Evolutionary conservation across 2,888 invertebrate genomes (phyloP).

Genomic region (Euproctis similis): DNA sequence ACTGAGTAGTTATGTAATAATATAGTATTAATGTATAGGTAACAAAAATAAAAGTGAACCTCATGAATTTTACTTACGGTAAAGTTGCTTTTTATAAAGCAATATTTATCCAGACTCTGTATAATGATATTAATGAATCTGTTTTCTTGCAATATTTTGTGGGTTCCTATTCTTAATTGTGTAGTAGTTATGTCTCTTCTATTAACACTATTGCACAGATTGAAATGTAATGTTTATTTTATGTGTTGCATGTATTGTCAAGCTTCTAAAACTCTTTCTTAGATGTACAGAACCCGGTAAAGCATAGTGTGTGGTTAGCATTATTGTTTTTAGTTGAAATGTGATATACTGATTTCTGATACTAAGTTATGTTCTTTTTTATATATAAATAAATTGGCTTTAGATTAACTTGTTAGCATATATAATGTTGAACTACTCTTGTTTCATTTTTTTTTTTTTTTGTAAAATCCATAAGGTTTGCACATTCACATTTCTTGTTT

Average conservation of each 20-base stretch:
- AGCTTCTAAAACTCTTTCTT: no score
- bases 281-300: no score
- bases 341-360: constrained; percentile 66
- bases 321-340: constrained; percentile 68
- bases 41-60: constrained; percentile 45
- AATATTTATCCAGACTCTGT: constrained; percentile 54
- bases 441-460: constrained; percentile 64
- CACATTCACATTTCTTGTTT: constrained; percentile 62
- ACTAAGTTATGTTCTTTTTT: constrained; percentile 46
- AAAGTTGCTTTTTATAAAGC: constrained; percentile 42
- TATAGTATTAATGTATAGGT: constrained; percentile 51
- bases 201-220: no score
- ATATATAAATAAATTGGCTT: constrained; percentile 44
- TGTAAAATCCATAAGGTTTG: constrained; percentile 62
- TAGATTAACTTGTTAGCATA: constrained; percentile 53
- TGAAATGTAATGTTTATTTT: no score
- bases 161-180: no score
- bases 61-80: constrained; percentile 41
- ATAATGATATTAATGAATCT: no score
- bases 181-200: no score
- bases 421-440: constrained; percentile 46
- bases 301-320: no score
- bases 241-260: no score
- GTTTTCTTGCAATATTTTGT: no score
- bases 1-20: constrained; percentile 46